Percentiles rank a stretch among this genome's conserved stretches.
Conservation (phyloP, 2,888 invertebrate species). For the Sussaba pulchella region DNA sequence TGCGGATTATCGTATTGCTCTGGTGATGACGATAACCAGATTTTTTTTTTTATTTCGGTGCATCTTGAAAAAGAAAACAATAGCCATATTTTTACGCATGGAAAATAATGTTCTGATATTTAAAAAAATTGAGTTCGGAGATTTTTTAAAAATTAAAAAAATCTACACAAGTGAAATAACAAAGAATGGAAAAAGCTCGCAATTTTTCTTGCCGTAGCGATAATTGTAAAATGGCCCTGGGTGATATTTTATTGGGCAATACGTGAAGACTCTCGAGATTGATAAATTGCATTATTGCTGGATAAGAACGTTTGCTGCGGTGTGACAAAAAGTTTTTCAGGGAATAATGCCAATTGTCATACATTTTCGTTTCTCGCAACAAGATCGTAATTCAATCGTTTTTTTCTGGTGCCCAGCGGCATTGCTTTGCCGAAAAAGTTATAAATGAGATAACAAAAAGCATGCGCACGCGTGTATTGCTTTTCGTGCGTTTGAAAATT, state of each 20-base stretch:
- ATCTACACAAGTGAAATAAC: too few species aligned
- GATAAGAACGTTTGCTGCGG: background rate
- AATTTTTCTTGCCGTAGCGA: background rate
- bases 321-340: conserved; percentile 24
- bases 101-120: too few species aligned
- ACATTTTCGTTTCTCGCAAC: background rate
- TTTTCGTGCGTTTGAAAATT: conserved; percentile 10
- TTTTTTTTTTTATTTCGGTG: too few species aligned
- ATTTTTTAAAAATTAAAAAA: too few species aligned
- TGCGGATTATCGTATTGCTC: too few species aligned
- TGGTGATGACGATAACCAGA: too few species aligned
- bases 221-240: too few species aligned
- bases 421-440: background rate
- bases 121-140: too few species aligned
- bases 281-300: conserved; percentile 37
- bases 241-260: background rate
- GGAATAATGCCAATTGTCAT: conserved; percentile 33
- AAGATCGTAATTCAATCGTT: conserved; percentile 2
- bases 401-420: background rate
- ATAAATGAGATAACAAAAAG: conserved; percentile 26
- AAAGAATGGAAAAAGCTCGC: background rate
- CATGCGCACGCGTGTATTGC: background rate
- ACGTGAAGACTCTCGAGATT: conserved; percentile 5
- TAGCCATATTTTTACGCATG: too few species aligned
- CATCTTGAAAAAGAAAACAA: too few species aligned